Evolutionary conservation across 2,888 invertebrate species (phyloP), one percentile per base, ranked within the genome.

Genomic region (Tricholauxania praeusta): DNA sequence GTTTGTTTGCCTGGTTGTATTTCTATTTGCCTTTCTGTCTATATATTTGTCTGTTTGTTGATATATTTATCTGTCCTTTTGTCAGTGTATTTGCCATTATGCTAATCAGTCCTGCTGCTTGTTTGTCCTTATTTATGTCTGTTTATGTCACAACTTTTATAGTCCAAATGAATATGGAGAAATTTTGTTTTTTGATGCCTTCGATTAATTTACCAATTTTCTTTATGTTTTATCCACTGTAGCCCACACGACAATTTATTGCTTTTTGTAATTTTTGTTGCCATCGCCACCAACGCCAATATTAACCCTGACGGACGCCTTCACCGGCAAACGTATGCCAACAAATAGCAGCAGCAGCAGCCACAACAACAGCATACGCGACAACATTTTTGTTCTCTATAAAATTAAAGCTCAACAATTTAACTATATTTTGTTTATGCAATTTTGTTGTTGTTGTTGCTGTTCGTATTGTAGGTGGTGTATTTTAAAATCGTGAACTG

Each of bases 401-500:
- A 17, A 19, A 22, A 22, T 28, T 28, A 28, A 28, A 28, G 28
- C 28, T 28, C 28, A 28, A 28, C 28, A 28, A 28, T 28, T 28
- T 28, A 28, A 28, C 28, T 53, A 3, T 22, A 19, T 28, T 22
- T 22, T 48, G 28, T 47, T 22, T 48, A n/a, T 49, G 48, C 48
- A 49, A 14, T 49, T 64, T 47, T 57, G 67, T 28, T n/a, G n/a
- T 39, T 53, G 57, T 59, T 51, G n/a, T 51, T 60, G 52, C 63
- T 67, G 48, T 57, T 47, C 4, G 39, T 67, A n/a, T 15, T 49
- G 49, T 60, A 28, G 59, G 6, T 28, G 22, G 10, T 28, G 59
- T 53, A 70, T 62, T 70, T 47, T 70, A 53, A 70, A 70, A 63
- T 70, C 63, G 70, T 70, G 70, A 70, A 70, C 62, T 63, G 63